Evolutionary conservation across 2,113 vertebrate genomes (phyloP).

Genomic region (Chinchilla lanigera): DNA sequence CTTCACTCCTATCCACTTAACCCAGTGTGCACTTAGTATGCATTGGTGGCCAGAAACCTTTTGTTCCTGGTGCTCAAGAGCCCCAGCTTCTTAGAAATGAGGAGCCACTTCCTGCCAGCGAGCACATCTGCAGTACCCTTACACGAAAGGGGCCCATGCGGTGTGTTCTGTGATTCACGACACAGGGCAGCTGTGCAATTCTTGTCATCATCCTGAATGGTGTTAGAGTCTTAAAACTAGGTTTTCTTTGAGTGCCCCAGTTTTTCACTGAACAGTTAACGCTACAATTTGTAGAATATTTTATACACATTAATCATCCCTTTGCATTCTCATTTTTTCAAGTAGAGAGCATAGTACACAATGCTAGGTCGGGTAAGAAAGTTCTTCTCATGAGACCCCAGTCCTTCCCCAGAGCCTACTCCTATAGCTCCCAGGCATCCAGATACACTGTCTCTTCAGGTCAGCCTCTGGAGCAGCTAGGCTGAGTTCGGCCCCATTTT

Average conservation of each 20-base stretch:
- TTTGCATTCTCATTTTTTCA: not conserved
- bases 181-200: not conserved
- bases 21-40: not conserved
- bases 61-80: not conserved
- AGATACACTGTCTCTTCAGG: not conserved
- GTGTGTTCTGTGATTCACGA: not conserved
- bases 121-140: not conserved
- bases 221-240: not conserved
- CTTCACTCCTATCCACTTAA: not conserved
- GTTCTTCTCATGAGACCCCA: not conserved
- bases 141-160: no score
- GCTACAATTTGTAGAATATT: not conserved
- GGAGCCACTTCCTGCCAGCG: not conserved
- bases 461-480: not conserved
- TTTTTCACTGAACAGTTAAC: not conserved
- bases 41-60: not conserved
- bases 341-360: not conserved
- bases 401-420: not conserved
- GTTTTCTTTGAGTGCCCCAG: not conserved
- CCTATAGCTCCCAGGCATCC: not conserved
- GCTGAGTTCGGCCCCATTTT: not conserved
- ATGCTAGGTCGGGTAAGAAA: accelerated
- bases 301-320: not conserved
- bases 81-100: not conserved
- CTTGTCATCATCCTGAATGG: slow-evolving; percentile 34